Percentiles rank a stretch among this genome's conserved stretches.
Evolutionary conservation across 2,888 invertebrate species (phyloP).

Genomic region (Matsumyia berberina): DNA sequence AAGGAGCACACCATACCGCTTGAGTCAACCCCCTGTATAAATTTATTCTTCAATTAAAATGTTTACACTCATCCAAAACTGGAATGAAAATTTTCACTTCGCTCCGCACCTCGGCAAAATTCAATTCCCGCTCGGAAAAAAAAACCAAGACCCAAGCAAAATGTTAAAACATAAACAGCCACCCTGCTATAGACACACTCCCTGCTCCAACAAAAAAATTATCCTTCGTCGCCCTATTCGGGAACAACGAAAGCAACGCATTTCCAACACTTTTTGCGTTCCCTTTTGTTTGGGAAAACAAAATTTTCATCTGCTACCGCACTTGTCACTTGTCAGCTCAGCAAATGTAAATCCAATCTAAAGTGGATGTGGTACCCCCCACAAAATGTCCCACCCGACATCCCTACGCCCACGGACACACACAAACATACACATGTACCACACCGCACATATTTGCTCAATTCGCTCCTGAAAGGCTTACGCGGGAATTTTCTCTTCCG

Average conservation of each 20-base stretch:
- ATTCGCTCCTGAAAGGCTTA: constrained; percentile 27
- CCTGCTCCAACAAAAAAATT: constrained; percentile 4
- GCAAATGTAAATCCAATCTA: constrained; percentile 76
- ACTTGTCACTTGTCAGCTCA: constrained; percentile 77
- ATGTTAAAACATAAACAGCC: constrained; percentile 20
- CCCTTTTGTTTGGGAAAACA: constrained; percentile 58
- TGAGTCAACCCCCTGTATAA: constrained; percentile 50
- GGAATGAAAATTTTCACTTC: constrained; percentile 50
- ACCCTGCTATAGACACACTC: constrained; percentile 13
- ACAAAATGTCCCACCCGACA: background rate
- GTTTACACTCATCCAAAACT: constrained; percentile 63
- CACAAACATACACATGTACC: background rate
- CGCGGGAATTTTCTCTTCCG: background rate
- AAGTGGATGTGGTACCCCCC: constrained; percentile 61
- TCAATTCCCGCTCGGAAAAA: constrained; percentile 46
- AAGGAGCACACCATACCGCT: background rate
- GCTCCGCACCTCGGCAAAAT: constrained; percentile 37
- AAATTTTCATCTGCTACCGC: constrained; percentile 75
- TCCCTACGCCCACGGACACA: constrained; percentile 16
- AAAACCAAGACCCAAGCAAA: constrained; percentile 2
- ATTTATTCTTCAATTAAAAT: constrained; percentile 70
- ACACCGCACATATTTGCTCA: constrained; percentile 42
- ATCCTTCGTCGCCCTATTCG: background rate
- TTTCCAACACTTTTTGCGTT: constrained; percentile 62
- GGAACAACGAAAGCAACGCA: constrained; percentile 47